These are phyloP conservation scores for Sebastolobus alascanus DNA, from an alignment of 2,797 vertebrate species.

Conservation along the genomic window DNA sequence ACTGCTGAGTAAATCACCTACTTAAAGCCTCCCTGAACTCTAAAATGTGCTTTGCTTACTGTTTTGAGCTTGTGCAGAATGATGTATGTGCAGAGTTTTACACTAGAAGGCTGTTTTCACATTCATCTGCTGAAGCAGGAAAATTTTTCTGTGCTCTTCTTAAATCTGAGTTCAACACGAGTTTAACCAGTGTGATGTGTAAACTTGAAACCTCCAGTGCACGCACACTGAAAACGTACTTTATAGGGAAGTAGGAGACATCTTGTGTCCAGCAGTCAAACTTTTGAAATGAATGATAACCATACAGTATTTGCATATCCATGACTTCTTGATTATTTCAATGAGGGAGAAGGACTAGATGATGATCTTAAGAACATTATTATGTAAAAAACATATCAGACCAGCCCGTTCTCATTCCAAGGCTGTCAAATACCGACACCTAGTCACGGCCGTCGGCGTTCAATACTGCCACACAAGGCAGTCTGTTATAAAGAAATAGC, in stretches of 20 bases:
- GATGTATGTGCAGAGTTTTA: neutral
- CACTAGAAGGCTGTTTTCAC: neutral
- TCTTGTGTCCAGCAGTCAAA: neutral
- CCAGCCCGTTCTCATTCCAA: no score
- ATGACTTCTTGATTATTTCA: neutral
- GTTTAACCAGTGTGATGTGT: neutral
- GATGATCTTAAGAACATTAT: no score
- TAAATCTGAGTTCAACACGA: neutral
- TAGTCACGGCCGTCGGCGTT: no score
- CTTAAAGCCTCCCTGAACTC: neutral
- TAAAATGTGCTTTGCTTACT: neutral
- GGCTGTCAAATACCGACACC: no score
- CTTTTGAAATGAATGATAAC: neutral
- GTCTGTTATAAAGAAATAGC: no score
- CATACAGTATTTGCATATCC: neutral
- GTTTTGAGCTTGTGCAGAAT: neutral
- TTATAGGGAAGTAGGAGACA: neutral
- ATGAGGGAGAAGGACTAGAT: no score
- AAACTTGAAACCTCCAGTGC: neutral
- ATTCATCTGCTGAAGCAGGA: neutral
- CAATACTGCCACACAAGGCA: no score
- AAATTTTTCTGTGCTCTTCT: neutral
- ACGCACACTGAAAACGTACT: neutral
- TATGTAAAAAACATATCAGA: no score
- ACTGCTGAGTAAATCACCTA: slow-evolving; percentile 10